A percentile compares a stretch with the other conserved stretches of the same genome.
phyloP scores from a whole-genome alignment of 53 echinoderm and acorn worm species.

The Crossaster papposus region DNA sequence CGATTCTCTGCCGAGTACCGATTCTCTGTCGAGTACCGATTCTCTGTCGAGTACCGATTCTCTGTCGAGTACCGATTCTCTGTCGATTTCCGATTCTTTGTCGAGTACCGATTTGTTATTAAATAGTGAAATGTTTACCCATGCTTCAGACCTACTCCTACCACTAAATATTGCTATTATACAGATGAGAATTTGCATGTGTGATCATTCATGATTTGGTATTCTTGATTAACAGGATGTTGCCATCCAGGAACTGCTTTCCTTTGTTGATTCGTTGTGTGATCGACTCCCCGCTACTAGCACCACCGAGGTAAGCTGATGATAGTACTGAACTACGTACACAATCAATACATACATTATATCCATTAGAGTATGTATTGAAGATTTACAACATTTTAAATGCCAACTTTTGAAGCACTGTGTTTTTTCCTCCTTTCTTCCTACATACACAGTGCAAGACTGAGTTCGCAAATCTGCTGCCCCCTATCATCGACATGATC shows the following conservation, averaged over 20 bases:
- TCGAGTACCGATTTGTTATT: too few relatives aligned
- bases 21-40: background rate
- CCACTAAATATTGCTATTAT: background rate
- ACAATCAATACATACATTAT: too few relatives aligned
- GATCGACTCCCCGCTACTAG: slow-evolving; percentile 10
- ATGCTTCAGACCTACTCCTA: background rate
- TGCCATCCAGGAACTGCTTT: background rate
- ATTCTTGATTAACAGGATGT: background rate
- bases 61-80: background rate
- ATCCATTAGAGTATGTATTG: background rate
- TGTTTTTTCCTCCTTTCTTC: background rate
- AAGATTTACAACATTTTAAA: background rate
- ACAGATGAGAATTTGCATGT: background rate
- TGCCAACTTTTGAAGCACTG: background rate
- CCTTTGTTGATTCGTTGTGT: slow-evolving; percentile 7
- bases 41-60: background rate
- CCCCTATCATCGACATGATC: background rate
- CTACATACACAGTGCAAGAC: slow-evolving; percentile 48
- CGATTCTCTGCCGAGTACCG: background rate
- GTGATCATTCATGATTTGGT: background rate
- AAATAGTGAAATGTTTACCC: background rate
- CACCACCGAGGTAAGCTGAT: slow-evolving; percentile 4
- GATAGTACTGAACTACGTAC: too few relatives aligned
- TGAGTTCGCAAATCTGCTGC: slow-evolving; percentile 21
- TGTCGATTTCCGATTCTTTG: too few relatives aligned